Percentiles rank a stretch among this genome's conserved stretches.
Conservation (phyloP, 2,888 invertebrate genomes). For the Dolichopus griseipennis region DNA sequence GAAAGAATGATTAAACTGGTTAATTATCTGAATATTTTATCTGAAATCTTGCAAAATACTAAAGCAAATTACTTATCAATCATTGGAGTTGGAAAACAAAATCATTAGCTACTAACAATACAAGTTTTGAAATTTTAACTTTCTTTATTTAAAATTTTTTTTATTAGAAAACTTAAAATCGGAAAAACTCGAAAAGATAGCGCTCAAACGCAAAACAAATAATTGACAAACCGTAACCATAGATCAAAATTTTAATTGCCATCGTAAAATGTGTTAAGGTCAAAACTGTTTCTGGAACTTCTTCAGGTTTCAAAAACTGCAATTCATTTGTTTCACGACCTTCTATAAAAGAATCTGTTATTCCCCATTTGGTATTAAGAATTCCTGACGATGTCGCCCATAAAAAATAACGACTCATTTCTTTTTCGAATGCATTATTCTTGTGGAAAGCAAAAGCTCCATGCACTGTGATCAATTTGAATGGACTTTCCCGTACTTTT, state of each 20-base stretch:
- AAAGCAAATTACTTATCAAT: no score
- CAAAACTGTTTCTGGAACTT: not conserved
- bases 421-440: not conserved
- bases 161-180: no score
- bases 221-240: not conserved
- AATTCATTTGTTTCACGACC: not conserved
- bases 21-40: no score
- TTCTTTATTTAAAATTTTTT: no score
- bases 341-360: not conserved
- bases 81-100: no score
- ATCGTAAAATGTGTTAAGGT: not conserved
- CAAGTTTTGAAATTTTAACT: no score
- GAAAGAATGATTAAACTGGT: no score
- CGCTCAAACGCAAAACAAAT: not conserved
- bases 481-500: not conserved
- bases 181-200: no score
- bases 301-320: not conserved
- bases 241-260: not conserved
- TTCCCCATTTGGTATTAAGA: not conserved
- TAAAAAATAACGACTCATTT: not conserved
- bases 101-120: no score
- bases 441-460: not conserved
- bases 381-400: not conserved
- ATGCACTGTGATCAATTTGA: not conserved
- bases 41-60: no score